Base-by-base conservation (phyloP, 2,888 invertebrate species). In the Operophtera brumata region DNA sequence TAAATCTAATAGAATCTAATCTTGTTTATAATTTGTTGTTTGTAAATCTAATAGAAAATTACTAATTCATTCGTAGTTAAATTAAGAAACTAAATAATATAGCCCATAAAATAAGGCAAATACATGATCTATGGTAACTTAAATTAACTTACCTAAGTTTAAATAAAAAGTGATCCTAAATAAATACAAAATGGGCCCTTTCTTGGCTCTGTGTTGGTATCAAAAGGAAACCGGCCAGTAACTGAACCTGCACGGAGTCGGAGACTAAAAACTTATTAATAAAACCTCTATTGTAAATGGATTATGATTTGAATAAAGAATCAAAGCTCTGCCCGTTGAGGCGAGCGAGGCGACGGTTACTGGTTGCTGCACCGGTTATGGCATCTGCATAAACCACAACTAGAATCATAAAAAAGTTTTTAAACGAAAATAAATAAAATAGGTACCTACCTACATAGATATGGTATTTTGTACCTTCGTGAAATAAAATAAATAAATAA, bases 221-320 rank as follows among this genome's bases (percentile, higher is more conserved):
- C 34, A n/a, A 11, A 36, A 36, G 1, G 6, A 8, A 13, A 36
- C 9, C 28, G 12, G 28, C 12, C 51, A 40, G 40, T 52, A 44
- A 44, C 54, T 32, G 11, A 34, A 13, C 40, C 14, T 46, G 14
- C 40, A 69, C 67, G 47, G 51, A 44, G 32, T 68, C 67, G 47
- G 51, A 44, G 32, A 30, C 65, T 25, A 67, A 73, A 69, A 72
- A 68, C 50, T 30, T 39, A 39, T 69, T 64, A 55, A 72, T 71
- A 73, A 77, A 76, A 73, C 70, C 62, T 67, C 75, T 70, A 75
- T 81, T 78, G 77, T 80, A 59, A 61, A 66, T 67, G 70, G 64
- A 71, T 78, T 74, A 79, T 75, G 75, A 82, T 79, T 78, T 69
- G 67, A 71, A 78, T 75, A 71, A 69, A 75, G 76, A 77, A 77